A percentile compares a stretch with the other conserved stretches of the same genome.
phyloP scores from a whole-genome alignment of 2,888 invertebrate genomes.

The Heliconius cydno region DNA sequence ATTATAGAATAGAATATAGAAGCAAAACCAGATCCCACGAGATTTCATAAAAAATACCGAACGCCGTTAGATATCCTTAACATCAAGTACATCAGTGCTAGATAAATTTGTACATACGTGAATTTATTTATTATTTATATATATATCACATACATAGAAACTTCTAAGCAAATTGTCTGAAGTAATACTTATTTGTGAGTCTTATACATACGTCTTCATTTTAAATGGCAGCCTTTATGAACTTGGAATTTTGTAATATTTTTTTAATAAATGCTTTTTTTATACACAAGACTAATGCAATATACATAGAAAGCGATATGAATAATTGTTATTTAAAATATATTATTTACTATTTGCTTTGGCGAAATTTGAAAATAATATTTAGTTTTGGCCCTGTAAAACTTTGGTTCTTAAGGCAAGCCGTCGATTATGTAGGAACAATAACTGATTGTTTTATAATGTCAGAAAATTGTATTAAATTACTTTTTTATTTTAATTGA shows the following conservation, averaged over 20 bases:
- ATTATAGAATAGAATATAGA: neutral
- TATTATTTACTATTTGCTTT: conserved; percentile 28
- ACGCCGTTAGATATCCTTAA: conserved; percentile 40
- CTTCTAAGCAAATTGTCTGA: conserved; percentile 53
- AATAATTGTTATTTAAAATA: conserved; percentile 40
- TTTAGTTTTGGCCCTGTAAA: conserved; percentile 41
- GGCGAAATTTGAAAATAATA: conserved; percentile 41
- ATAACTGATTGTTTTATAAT: conserved; percentile 25
- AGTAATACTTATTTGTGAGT: conserved; percentile 45
- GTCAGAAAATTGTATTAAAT: neutral
- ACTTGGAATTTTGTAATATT: conserved; percentile 31
- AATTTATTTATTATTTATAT: conserved; percentile 56
- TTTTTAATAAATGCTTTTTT: conserved; percentile 15
- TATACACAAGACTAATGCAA: conserved; percentile 21
- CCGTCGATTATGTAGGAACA: conserved; percentile 40
- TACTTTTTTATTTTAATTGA: neutral
- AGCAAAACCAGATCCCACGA: conserved; percentile 41
- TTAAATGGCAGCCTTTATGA: conserved; percentile 46
- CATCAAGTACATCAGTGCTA: conserved; percentile 56
- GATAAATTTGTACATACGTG: conserved; percentile 63
- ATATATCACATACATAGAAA: conserved; percentile 57
- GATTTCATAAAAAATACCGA: conserved; percentile 45
- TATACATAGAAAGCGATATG: conserved; percentile 23
- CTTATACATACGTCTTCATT: conserved; percentile 41
- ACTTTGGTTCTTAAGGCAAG: conserved; percentile 46